Base-by-base conservation (phyloP, 2,888 invertebrate genomes). In the Plebejus anna region DNA sequence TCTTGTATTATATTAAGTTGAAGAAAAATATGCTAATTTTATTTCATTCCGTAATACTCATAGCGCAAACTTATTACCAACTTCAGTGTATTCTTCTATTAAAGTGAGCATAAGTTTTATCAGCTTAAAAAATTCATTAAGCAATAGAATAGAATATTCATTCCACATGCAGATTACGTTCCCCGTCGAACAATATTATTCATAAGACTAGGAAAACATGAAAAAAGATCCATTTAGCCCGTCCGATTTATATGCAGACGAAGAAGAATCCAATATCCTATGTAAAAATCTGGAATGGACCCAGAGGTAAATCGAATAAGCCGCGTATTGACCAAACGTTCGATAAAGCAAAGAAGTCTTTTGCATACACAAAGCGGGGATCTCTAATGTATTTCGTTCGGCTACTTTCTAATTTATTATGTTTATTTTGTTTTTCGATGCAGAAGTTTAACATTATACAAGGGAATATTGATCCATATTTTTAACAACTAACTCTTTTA, bases 201-300 rank as follows among this genome's bases (percentile, higher is more conserved):
- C 76, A 55, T 59, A 73, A 75, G 70, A 72, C 70, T 75, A 57
- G 51, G 36, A 79, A 78, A 78, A 79, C 77, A 70, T 78, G 80
- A 80, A 81, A 82, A 81, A 81, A 79, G 80, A 81, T 81, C 82
- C 80, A 78, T 80, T 82, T 81, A 81, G 78, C 78, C 75, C 71
- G 78, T 76, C 76, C 80, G 78, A 82, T 83, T 82, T 83, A 82
- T 82, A 84, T 82, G 81, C 83, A 83, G 80, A 81, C 83, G 82
- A 80, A 83, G 83, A 83, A 82, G 85, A 87, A 89, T 88, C 86
- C 89, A 89, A 90, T 90, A 89, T 89, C 88, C 89, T 85, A 84
- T 82, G 83, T 84, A 89, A 89, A 88, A 89, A 86, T 84, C 81
- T 82, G 78, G 84, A 83, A 84, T 81, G 80, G 81, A 80, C 80